Percentiles rank a stretch among this genome's conserved stretches.
These are phyloP conservation scores for Pseudococcus longispinus DNA, from an alignment of 2,888 invertebrate genomes.

Conservation along the genomic window DNA sequence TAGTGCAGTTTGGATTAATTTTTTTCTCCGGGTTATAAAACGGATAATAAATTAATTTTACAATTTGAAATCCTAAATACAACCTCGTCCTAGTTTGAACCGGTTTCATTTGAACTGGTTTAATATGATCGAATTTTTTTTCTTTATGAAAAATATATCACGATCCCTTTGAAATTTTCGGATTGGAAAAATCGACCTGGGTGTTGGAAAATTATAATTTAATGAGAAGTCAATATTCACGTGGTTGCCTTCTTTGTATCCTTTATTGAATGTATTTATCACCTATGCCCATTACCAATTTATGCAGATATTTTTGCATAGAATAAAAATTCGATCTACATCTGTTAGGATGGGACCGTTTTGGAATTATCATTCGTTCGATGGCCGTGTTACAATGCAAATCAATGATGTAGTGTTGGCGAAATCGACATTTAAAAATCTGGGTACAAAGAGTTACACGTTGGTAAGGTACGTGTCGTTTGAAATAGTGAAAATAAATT, in stretches of 20 bases:
- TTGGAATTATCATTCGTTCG: background rate
- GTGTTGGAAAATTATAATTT: background rate
- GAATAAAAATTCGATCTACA: background rate
- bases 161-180: background rate
- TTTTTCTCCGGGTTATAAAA: slow-evolving; percentile 17
- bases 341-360: background rate
- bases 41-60: slow-evolving; percentile 33
- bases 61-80: slow-evolving; percentile 32
- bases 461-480: background rate
- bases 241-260: background rate
- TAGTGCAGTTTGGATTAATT: slow-evolving; percentile 15
- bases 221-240: background rate
- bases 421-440: background rate
- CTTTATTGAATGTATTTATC: background rate
- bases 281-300: background rate
- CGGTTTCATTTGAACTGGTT: slow-evolving; percentile 19
- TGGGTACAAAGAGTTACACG: slow-evolving; percentile 9
- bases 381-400: background rate
- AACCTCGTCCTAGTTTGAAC: slow-evolving; percentile 29
- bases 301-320: background rate
- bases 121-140: background rate
- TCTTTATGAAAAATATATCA: background rate
- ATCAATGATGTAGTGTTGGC: background rate
- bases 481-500: slow-evolving; percentile 10
- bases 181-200: background rate